Base-by-base conservation (phyloP, 2,888 invertebrate species). In the Zhuqinia jingwanae region DNA sequence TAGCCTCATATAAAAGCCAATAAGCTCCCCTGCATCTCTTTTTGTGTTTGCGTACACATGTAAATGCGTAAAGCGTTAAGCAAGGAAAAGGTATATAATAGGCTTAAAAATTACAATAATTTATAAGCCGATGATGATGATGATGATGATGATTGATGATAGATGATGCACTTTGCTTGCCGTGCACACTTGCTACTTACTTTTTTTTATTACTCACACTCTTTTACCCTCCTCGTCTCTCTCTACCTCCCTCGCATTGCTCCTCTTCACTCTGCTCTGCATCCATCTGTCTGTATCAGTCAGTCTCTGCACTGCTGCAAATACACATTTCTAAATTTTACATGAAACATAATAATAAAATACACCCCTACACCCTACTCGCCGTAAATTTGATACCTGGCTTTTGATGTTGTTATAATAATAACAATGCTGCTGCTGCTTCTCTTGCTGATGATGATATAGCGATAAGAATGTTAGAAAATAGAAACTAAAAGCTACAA, bases 111-210 rank as follows among this genome's bases (percentile, higher is more conserved):
- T 47, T 73, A 73, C 50, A 42, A 68, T 42, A 42, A 27, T 73
- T 53, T 73, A 73, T 25, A 47, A 22, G 1, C 13, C 27, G 27
- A 53, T 27, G n/a, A 53, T 73, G 27, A 50, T 73, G n/a, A 53
- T 73, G 27, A 50, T 73, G 27, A 53, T 27, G n/a, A 53, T 73
- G 27, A 50, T 73, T n/a, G n/a, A n/a, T n/a, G 53, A 73, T 73
- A 50, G 73, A 73, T 50, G 73, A 73, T 50, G 73, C 73, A 73
- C 73, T 27, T 73, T 73, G 53, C 73, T n/a, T 53, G 15, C 36
- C 50, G 17, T 50, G 50, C 17, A 73, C 73, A 53, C 53, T 73
- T 47, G 73, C 50, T 73, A 50, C 73, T 42, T 50, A 13, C n/a
- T n/a, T n/a, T 15, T 50, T 50, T 50, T 10, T 50, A 10, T 10